Conservation (phyloP, 2,888 invertebrate genomes). For the Acleris laterana region DNA sequence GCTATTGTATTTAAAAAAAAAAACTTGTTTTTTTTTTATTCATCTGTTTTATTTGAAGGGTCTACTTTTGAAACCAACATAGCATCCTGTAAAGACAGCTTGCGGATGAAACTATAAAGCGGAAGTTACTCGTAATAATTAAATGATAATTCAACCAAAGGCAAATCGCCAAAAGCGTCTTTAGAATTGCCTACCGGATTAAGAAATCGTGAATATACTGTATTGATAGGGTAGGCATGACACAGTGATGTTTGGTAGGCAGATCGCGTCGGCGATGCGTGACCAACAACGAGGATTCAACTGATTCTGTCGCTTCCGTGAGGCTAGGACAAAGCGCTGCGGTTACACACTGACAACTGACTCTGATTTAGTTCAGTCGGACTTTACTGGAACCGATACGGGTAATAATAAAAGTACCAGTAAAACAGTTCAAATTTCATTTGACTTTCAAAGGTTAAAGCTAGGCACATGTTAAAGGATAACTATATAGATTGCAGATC, state of each 20-base stretch:
- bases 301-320: conserved; percentile 54
- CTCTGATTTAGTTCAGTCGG: no score
- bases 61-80: no score
- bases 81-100: no score
- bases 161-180: conserved; percentile 12
- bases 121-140: not conserved
- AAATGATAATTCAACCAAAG: not conserved
- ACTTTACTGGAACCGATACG: no score
- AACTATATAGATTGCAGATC: no score
- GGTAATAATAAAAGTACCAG: no score
- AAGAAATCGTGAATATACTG: conserved; percentile 17
- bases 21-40: not conserved
- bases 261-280: conserved; percentile 68
- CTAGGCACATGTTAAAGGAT: no score
- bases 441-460: no score
- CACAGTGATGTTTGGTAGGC: conserved; percentile 65
- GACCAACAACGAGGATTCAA: conserved; percentile 49
- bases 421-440: no score
- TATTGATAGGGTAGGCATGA: conserved; percentile 52
- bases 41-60: no score
- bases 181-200: conserved; percentile 5
- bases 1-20: no score
- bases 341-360: not conserved
- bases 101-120: no score
- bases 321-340: conserved; percentile 49